Evolutionary conservation across 2,797 vertebrate species (phyloP), one percentile per base, ranked within the genome.

Genomic region (Cossypha heuglini): DNA sequence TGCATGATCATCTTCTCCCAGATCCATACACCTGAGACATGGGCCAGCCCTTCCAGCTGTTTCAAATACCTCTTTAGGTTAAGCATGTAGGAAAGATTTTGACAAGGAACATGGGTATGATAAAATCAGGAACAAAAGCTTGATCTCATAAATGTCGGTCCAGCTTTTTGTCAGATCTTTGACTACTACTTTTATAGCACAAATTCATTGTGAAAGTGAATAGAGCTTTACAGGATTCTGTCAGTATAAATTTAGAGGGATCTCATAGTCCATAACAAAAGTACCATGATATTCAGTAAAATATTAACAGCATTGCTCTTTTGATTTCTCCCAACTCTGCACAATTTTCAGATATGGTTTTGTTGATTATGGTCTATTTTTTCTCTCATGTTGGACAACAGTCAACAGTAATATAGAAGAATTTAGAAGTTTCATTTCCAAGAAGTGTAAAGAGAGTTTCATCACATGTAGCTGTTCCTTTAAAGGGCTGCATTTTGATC

Each of bases 401-500:
- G 38, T 62, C 51, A 92, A 43, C 37, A 25, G n/a, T 21, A 91
- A 86, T 35, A 35, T 35, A 35, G 76, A 97, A 95, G 40, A 67
- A 31, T 83, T 90, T 45, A 73, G 76, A 61, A 43, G 92, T 73
- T 73, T 95, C 61, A 81, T 96, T 96, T 89, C 90, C 72, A 38
- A 73, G 14, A 81, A 76, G 38, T 86, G 43, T 52, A 80, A 55
- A 81, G 84, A 88, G 68, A 81, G 58, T 89, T 94, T 97, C 57
- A 93, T 40, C 55, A 61, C 62, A 87, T 59, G 55, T 48, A 91
- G 78, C 37, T 62, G 31, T 55, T 49, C 37, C 77, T 90, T 94
- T 84, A 83, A 94, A 90, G 80, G 71, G 37, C 49, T 93, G 79
- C 71, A 72, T 93, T 95, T 97, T 87, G 51, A 80, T 35, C 49